phyloP scores from a whole-genome alignment of 2,113 vertebrate genomes.

The Dasyornis broadbenti region DNA sequence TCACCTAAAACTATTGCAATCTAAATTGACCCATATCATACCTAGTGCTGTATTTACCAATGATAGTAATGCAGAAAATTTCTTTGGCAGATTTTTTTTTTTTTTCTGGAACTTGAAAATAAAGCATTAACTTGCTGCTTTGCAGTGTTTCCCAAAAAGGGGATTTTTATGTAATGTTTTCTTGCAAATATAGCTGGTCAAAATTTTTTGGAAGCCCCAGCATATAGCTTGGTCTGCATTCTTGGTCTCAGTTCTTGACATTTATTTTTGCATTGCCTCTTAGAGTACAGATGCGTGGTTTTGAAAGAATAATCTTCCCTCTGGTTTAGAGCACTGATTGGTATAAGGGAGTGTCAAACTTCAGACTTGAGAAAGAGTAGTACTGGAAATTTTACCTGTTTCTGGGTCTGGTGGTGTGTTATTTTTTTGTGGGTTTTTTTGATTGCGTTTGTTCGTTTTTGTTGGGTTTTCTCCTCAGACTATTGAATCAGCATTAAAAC shows the following conservation, averaged over 20 bases:
- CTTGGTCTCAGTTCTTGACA: background rate
- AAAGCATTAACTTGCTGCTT: background rate
- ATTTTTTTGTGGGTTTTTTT: background rate
- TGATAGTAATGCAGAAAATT: background rate
- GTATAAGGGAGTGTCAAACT: background rate
- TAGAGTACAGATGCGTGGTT: background rate
- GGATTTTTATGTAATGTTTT: background rate
- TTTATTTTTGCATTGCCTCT: background rate
- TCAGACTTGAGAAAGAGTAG: background rate
- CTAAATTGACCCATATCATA: background rate
- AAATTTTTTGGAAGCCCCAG: background rate
- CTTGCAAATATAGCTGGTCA: background rate
- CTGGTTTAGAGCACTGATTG: background rate
- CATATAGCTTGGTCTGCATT: background rate
- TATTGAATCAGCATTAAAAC: background rate
- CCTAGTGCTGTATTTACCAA: background rate
- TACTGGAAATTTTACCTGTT: background rate
- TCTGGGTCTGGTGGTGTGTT: background rate
- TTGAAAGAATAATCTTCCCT: background rate
- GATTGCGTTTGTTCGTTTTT: background rate
- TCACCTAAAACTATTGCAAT: background rate
- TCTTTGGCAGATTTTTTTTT: accelerated
- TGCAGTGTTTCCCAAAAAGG: background rate
- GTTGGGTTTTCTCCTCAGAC: background rate
- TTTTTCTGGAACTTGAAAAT: background rate